Base-by-base conservation (phyloP, 2,888 invertebrate species). In the Pollenia griseotomentosa region DNA sequence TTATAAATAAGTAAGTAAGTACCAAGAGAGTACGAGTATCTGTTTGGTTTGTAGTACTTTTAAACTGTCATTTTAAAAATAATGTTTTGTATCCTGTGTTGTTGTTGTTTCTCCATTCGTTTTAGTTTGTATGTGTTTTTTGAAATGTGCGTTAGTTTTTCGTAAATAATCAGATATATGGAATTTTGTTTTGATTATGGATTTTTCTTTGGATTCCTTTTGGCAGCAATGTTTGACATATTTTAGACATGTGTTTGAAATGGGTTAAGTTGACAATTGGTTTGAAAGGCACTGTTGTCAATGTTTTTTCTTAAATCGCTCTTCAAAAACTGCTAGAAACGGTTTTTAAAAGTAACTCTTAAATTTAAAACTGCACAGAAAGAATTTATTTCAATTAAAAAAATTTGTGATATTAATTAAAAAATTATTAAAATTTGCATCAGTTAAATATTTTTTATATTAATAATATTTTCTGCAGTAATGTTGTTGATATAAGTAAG, bases 41-140 rank as follows among this genome's bases (percentile, higher is more conserved):
- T 46, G 23, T 75, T 44, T 81, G 59, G 19, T 44, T 65, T 51
- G n/a, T 70, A 81, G 73, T 83, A 80, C 86, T 86, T 86, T 73
- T 57, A 53, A 86, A 79, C 79, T 86, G 86, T 83, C 86, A 86
- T 74, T 83, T 77, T 51, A 59, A 70, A 79, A 86, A 79, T 68
- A 86, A 83, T 86, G 79, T 75, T 79, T 79, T 57, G 79, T 83
- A 86, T 86, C 86, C 86, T 86, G 78, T 70, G 19, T 71, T 81
- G 61, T 53, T 33, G 57, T 71, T 61, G 40, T 66, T 12, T 78
- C 7, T 44, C 16, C 61, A n/a, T 11, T 7, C 0, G 11, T 33
- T 0, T 51, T n/a, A n/a, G 66, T 48, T 14, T 10, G 16, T 66
- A n/a, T 23, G 46, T n/a, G 46, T 59, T 55, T 44, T 59, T 55